Percentiles rank a stretch among this genome's conserved stretches.
These are phyloP conservation scores for Clarias platycephalus DNA, from an alignment of 2,797 vertebrate species.

Conservation along the genomic window DNA sequence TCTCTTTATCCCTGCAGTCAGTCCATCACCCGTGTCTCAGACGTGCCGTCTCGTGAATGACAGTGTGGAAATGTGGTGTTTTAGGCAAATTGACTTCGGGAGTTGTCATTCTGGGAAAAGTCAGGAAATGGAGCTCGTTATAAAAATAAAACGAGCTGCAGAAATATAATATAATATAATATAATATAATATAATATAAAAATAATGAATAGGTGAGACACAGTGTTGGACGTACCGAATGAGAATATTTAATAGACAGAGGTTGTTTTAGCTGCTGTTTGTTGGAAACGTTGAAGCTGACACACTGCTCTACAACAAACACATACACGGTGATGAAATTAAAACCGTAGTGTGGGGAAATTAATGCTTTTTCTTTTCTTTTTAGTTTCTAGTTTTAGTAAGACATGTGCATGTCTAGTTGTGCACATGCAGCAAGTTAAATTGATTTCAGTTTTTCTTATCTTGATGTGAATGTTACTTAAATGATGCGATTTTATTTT, in stretches of 20 bases:
- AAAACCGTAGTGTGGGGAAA: not conserved
- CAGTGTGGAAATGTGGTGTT: not conserved
- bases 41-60: not conserved
- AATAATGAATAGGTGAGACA: not conserved
- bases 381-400: too few species aligned
- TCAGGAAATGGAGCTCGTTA: not conserved
- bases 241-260: not conserved
- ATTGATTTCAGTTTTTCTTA: not conserved
- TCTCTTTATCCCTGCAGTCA: not conserved
- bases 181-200: too few species aligned
- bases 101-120: not conserved
- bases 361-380: not conserved
- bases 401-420: not conserved
- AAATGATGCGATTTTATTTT: not conserved
- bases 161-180: not conserved
- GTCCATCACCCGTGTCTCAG: not conserved
- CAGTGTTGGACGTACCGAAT: not conserved
- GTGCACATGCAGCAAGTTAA: not conserved
- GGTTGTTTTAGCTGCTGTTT: not conserved
- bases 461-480: not conserved
- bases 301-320: not conserved
- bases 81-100: not conserved
- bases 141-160: slow-evolving; percentile 20
- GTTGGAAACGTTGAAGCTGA: not conserved
- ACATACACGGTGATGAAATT: not conserved